Base-by-base conservation (phyloP, 2,797 vertebrate species). In the Crypturellus tataupa region DNA sequence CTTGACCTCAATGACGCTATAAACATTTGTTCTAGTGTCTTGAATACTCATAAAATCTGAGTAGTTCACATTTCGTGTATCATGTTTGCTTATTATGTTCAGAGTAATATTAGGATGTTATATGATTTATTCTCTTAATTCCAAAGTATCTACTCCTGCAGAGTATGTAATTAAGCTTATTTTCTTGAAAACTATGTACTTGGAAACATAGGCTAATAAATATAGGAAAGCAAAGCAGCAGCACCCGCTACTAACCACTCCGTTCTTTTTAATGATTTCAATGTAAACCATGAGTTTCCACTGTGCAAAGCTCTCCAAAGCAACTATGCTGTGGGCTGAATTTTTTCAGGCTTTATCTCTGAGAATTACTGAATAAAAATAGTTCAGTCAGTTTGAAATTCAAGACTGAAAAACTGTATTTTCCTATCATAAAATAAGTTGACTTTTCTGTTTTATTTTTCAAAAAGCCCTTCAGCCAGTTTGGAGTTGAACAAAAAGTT, bases 321-420 rank as follows among this genome's bases (percentile, higher is more conserved):
- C 16, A 88, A 63, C 56, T 81, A 89, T 40, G 29, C 27, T 70
- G 42, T 37, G 39, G 56, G 75, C 18, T 87, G 39, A 84, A 5
- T 62, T 82, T 90, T 88, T 94, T 86, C 70, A 93, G 31, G 33
- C 46, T 72, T 84, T 90, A 76, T 84, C 73, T 86, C 70, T 76
- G 67, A 88, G 91, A 96, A 90, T 58, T n/a, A 58, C 8, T 14
- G 17, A 85, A 19, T 37, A 72, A 93, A 95, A 88, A 65, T 39
- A 86, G 49, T 62, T 89, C 68, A 80, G 39, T 10, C 15, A n/a
- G 75, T 72, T 39, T 69, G 64, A 92, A 94, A 87, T 59, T n/a
- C 64, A 72, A 84, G 47, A 94, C 78, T 27, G 25, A 89, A 89
- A 83, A 51, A 27, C 23, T 58, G 7, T 9, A 8, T 60, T 87